Percentiles rank a stretch among this genome's conserved stretches.
Evolutionary conservation across 2,888 invertebrate species (phyloP).

Genomic region (Abrostola triplasia): DNA sequence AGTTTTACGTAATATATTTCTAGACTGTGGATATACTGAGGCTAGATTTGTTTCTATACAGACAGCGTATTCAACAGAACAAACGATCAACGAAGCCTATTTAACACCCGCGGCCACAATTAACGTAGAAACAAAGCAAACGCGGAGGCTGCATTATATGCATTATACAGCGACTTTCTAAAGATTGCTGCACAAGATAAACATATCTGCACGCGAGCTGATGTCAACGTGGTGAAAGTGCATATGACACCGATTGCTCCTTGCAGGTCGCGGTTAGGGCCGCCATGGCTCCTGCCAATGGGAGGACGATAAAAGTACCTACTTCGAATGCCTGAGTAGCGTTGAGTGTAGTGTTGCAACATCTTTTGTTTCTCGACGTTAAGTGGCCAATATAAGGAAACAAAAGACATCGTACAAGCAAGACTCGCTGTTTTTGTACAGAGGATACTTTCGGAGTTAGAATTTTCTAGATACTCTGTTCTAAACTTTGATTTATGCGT

Average conservation of each 20-base stretch:
- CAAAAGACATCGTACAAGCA: too few relatives aligned
- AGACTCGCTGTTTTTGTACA: too few relatives aligned
- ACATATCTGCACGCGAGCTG: slow-evolving; percentile 65
- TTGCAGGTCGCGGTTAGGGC: slow-evolving; percentile 35
- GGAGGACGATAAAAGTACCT: not conserved
- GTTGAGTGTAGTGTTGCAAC: not conserved
- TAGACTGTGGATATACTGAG: too few relatives aligned
- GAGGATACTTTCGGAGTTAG: too few relatives aligned
- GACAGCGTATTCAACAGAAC: not conserved
- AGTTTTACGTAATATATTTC: too few relatives aligned
- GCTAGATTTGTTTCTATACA: too few relatives aligned
- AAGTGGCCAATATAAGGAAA: too few relatives aligned
- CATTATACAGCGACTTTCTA: slow-evolving; percentile 57
- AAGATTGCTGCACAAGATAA: slow-evolving; percentile 57
- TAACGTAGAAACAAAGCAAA: slow-evolving; percentile 32
- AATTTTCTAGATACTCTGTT: too few relatives aligned
- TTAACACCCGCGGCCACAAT: slow-evolving; percentile 28
- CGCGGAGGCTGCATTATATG: slow-evolving; percentile 35
- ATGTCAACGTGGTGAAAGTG: slow-evolving; percentile 66
- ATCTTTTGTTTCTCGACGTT: too few relatives aligned
- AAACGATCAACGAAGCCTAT: slow-evolving; percentile 19
- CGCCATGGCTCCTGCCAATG: slow-evolving; percentile 12
- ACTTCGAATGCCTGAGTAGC: not conserved
- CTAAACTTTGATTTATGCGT: too few relatives aligned
- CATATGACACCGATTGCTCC: slow-evolving; percentile 55